phyloP scores from a whole-genome alignment of 2,113 vertebrate genomes.

The Rhabdornis inornatus region DNA sequence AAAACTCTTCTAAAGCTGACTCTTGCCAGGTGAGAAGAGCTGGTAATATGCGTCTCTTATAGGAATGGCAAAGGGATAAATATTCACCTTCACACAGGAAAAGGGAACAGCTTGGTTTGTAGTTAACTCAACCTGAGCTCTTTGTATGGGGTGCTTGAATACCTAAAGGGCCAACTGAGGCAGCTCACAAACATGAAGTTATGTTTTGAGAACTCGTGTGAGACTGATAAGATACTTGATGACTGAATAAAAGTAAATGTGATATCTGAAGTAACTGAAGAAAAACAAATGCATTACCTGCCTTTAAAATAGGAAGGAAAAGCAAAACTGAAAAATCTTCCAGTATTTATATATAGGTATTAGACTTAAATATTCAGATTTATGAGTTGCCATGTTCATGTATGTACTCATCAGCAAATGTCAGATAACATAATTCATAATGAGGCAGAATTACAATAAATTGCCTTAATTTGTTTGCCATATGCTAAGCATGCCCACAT shows the following conservation, averaged over 20 bases:
- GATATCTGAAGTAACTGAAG: neutral
- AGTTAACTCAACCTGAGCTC: neutral
- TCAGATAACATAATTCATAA: neutral
- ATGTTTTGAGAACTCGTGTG: neutral
- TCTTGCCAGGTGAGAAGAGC: neutral
- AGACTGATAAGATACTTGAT: neutral
- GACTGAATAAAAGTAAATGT: neutral
- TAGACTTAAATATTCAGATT: neutral
- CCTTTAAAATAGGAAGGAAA: neutral
- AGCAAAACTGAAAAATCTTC: neutral
- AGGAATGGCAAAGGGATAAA: neutral
- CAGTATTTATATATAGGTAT: neutral
- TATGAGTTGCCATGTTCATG: neutral
- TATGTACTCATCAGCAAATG: neutral
- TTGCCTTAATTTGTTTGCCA: conserved; percentile 26
- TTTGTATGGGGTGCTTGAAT: neutral
- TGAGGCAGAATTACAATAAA: neutral
- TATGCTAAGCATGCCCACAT: conserved; percentile 31
- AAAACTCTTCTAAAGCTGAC: neutral
- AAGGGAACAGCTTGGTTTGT: neutral
- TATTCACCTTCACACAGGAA: neutral
- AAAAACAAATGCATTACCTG: neutral
- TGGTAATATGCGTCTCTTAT: neutral
- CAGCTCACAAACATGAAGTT: neutral
- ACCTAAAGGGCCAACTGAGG: neutral